Base-by-base conservation (phyloP, 2,888 invertebrate genomes). In the Brassicogethes aeneus region DNA sequence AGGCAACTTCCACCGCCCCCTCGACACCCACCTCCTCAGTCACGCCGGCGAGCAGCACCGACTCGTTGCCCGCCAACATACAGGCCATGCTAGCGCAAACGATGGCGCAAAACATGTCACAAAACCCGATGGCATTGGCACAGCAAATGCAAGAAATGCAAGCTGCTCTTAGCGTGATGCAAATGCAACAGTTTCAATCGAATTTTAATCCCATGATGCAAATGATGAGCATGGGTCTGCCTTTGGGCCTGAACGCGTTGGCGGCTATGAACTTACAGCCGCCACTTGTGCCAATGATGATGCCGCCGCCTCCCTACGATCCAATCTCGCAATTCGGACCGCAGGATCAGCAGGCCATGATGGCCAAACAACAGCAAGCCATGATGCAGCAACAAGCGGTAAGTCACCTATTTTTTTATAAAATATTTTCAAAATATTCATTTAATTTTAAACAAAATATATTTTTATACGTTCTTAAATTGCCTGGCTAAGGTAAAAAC, bases 191-290 rank as follows among this genome's bases (percentile, higher is more conserved):
- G 39, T 87, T 87, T 64, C 79, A 87, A 47, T 73, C 93, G 50
- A 88, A 91, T 62, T 80, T 92, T 60, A 92, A 91, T 61, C 91
- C 92, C 35, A 80, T 95, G 76, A 88, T 95, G 77, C 82, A 83
- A 60, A 85, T 90, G 86, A 77, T 87, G 66, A 85, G 88, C 56
- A 79, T 87, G 73, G 86, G 85, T 2, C 68, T 87, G 48, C 86
- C 87, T 2, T 69, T 88, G 45, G 86, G 86, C 12, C 70, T 89
- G 47, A 88, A 88, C 63, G 85, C 87, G 3, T 69, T 92, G 45
- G 92, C 92, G 14, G 90, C 93, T 29, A 94, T 95, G 92, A 94
- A 93, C 69, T 75, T 95, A 39, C 93, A 93, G 61, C 93, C 94
- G 15, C 93, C 94, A 1, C 69, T 91, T 53, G 87, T 90, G 59